These are phyloP conservation scores for Boulengeromyrus knoepffleri DNA, from an alignment of 2,113 vertebrate genomes.

Conservation along the genomic window DNA sequence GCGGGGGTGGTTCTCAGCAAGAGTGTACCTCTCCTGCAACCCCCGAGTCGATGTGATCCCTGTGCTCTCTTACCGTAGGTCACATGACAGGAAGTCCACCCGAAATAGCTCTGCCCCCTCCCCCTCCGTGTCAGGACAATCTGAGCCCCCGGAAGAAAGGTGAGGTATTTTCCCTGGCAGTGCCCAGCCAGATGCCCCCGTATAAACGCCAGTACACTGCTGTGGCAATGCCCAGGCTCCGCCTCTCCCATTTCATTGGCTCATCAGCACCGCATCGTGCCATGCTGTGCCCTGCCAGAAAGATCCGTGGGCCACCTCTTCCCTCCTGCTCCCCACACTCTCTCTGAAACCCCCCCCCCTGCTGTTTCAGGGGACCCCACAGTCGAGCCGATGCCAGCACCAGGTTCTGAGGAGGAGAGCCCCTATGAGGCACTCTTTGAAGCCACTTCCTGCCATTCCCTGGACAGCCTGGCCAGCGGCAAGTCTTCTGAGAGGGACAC, in stretches of 20 bases:
- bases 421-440: slow-evolving; percentile 88
- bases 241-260: not conserved
- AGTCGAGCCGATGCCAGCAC: slow-evolving; percentile 72
- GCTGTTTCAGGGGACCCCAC: slow-evolving; percentile 61
- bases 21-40: not conserved
- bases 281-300: not conserved
- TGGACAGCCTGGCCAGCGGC: slow-evolving; percentile 87
- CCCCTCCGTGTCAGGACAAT: slow-evolving; percentile 51
- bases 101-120: slow-evolving; percentile 64
- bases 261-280: not conserved
- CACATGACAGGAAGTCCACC: slow-evolving; percentile 70
- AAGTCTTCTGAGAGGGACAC: slow-evolving; percentile 87
- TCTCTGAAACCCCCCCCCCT: not conserved
- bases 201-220: not conserved
- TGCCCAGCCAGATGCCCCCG: not conserved
- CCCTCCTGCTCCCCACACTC: not conserved
- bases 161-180: slow-evolving; percentile 27
- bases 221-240: not conserved
- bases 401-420: slow-evolving; percentile 71
- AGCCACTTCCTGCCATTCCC: slow-evolving; percentile 85
- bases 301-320: not conserved
- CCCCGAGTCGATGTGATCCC: not conserved
- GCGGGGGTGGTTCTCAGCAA: not conserved
- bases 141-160: slow-evolving; percentile 55
- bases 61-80: slow-evolving; percentile 50